These are phyloP conservation scores for Carposina sasakii DNA, from an alignment of 1,140 invertebrate species.

Conservation along the genomic window DNA sequence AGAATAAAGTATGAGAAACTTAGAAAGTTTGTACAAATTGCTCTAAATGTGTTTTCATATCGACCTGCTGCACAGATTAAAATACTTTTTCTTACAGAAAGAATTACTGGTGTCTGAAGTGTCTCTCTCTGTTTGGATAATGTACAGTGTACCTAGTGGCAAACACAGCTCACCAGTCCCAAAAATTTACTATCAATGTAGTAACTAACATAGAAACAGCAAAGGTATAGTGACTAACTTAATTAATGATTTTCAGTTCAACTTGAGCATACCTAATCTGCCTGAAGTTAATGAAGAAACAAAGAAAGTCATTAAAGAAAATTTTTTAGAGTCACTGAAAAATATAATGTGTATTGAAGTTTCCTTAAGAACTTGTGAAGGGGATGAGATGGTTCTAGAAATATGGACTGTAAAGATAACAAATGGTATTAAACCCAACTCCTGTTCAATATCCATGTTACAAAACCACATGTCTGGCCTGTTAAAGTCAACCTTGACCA, in stretches of 20 bases:
- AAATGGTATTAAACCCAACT: conserved; percentile 35
- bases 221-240: not conserved
- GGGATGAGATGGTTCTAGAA: conserved; percentile 59
- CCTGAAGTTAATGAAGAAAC: conserved; percentile 51
- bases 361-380: conserved; percentile 48
- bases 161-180: too few relatives aligned
- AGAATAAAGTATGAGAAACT: too few relatives aligned
- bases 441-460: conserved; percentile 45
- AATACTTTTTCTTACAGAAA: not conserved
- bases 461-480: conserved; percentile 63
- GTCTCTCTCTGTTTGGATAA: not conserved
- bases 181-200: too few relatives aligned
- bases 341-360: conserved; percentile 61
- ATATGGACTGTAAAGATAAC: conserved; percentile 51
- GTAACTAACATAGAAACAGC: not conserved
- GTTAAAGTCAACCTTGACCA: conserved; percentile 59
- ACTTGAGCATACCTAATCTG: conserved; percentile 58
- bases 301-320: conserved; percentile 51
- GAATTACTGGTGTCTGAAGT: not conserved
- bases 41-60: too few relatives aligned
- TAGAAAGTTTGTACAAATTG: too few relatives aligned
- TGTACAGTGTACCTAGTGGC: not conserved
- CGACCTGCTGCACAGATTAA: not conserved
- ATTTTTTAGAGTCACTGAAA: conserved; percentile 47
- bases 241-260: conserved; percentile 42